Evolutionary conservation across 2,797 vertebrate species (phyloP), one percentile per base, ranked within the genome.

Genomic region (Fringilla coelebs): DNA sequence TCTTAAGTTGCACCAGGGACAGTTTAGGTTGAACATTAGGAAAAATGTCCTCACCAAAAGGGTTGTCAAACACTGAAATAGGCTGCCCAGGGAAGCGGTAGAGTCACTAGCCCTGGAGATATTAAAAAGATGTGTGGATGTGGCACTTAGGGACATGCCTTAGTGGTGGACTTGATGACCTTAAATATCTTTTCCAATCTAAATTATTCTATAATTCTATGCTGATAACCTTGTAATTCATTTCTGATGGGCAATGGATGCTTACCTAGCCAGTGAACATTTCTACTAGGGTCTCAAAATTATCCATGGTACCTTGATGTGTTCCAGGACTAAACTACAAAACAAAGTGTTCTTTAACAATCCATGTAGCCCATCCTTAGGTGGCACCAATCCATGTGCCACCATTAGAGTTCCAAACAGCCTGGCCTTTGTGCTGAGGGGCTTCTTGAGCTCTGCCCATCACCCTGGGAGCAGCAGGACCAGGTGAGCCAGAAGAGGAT

Each of bases 391-490:
- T 38, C 72, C 54, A 17, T 17, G 26, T 55, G 41, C 7, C 73
- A 67, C 13, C 36, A 26, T 9, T 45, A 38, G 36, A 46, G 25
- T 31, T 19, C 26, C 11, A 17, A 2, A 19, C 9, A 62, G 29
- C 26, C 36, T 32, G 38, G 36, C 17, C 49, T 57, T 36, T 48
- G 58, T 34, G 11, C 45, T 45, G 32, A 48, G 45, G 28, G 10
- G 36, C 24, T 24, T 41, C 57, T 58, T 20, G 38, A 41, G 60
- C 67, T 67, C 65, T 94, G 75, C 71, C 41, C 14, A 3, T 49
- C 1, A 0, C 36, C 48, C 43, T 2, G 1, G 43, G n/a, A 66
- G 48, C n/a, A 19, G 36, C 29, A 31, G 51, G 21, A 52, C 11
- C 18, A 38, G 19, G 17, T 11, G 54, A 57, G 8, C 18, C 46